phyloP scores from a whole-genome alignment of 2,888 invertebrate genomes.

The Fragum whitleyi region DNA sequence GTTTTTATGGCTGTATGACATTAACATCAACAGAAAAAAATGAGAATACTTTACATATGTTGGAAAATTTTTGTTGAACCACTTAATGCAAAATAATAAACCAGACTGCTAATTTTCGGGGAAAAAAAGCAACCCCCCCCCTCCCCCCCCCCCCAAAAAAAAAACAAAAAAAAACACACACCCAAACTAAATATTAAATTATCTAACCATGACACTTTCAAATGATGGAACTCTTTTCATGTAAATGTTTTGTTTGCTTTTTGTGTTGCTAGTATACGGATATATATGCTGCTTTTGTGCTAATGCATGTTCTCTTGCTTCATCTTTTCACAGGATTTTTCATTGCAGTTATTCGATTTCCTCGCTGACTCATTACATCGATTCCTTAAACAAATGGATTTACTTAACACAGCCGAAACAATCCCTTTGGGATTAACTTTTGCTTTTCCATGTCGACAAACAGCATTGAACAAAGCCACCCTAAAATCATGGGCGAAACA shows the following conservation, averaged over 20 bases:
- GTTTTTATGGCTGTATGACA: too few relatives aligned
- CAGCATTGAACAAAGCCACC: slow-evolving; percentile 93
- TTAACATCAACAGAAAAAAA: too few relatives aligned
- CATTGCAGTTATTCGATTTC: slow-evolving; percentile 93
- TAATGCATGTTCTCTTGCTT: slow-evolving; percentile 17
- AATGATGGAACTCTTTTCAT: too few relatives aligned
- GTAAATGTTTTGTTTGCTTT: not conserved
- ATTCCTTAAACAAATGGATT: slow-evolving; percentile 93
- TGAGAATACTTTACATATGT: too few relatives aligned
- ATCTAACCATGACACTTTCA: too few relatives aligned
- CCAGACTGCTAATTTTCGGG: too few relatives aligned
- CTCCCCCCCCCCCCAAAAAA: too few relatives aligned
- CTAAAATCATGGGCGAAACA: slow-evolving; percentile 97
- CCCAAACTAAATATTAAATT: too few relatives aligned
- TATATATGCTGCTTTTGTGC: not conserved
- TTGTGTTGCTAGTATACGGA: not conserved
- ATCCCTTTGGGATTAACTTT: slow-evolving; percentile 97
- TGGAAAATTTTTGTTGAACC: too few relatives aligned
- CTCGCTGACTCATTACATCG: slow-evolving; percentile 96
- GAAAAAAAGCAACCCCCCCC: too few relatives aligned
- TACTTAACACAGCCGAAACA: slow-evolving; percentile 84
- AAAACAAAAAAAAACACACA: too few relatives aligned
- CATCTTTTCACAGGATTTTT: slow-evolving; percentile 17
- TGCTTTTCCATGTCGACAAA: slow-evolving; percentile 95
- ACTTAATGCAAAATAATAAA: too few relatives aligned